Evolutionary conservation across 2,888 invertebrate genomes (phyloP).

Genomic region (Epicampocera succincta): DNA sequence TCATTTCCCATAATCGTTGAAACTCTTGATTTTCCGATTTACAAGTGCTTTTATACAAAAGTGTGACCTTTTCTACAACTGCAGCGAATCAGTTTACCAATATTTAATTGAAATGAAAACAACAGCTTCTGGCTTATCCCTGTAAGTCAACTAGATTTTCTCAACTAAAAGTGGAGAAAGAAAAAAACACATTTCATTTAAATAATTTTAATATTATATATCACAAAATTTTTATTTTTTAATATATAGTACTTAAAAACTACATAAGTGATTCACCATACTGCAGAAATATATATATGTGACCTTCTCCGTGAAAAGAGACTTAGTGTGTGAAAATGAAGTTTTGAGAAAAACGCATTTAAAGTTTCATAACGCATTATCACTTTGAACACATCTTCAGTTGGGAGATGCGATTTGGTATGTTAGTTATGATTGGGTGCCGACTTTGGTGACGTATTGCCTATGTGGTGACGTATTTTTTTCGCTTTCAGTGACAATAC

Average conservation of each 20-base stretch:
- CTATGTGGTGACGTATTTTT: too few species aligned
- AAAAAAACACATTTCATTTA: slow-evolving; percentile 65
- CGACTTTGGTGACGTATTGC: too few species aligned
- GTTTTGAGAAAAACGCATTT: too few species aligned
- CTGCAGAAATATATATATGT: background rate
- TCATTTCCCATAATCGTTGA: slow-evolving; percentile 55
- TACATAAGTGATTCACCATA: background rate
- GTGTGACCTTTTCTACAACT: slow-evolving; percentile 6
- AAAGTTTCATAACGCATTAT: too few species aligned
- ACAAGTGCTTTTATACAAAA: slow-evolving; percentile 43
- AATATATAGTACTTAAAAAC: slow-evolving; percentile 6
- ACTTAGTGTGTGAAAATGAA: too few species aligned
- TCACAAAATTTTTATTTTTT: slow-evolving; percentile 14
- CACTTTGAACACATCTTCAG: too few species aligned
- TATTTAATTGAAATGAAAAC: slow-evolving; percentile 11
- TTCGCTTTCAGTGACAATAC: too few species aligned
- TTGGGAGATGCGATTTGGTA: too few species aligned
- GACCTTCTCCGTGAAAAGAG: too few species aligned
- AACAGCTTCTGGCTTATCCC: slow-evolving; percentile 37
- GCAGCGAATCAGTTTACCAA: slow-evolving; percentile 14
- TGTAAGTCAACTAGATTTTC: slow-evolving; percentile 68
- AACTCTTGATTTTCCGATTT: background rate
- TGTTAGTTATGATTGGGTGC: too few species aligned
- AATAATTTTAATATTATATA: slow-evolving; percentile 28
- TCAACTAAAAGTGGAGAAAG: slow-evolving; percentile 72